These are phyloP conservation scores for Danio kyathit DNA, from an alignment of 2,797 vertebrate species.

Conservation along the genomic window DNA sequence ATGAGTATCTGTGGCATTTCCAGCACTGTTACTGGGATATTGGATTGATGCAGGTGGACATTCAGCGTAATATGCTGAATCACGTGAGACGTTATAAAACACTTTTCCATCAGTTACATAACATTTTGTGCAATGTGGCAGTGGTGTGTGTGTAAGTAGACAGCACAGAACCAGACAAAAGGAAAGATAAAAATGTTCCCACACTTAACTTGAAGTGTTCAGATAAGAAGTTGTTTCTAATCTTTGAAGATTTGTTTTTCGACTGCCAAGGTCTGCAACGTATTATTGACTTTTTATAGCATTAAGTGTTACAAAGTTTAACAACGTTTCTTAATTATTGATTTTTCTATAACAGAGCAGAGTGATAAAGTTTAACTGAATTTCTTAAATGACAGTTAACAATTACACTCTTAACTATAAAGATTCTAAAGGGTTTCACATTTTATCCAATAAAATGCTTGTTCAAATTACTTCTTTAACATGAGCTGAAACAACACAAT, in stretches of 20 bases:
- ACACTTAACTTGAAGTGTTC: background rate
- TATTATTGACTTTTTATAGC: background rate
- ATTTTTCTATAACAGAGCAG: background rate
- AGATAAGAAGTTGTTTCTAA: background rate
- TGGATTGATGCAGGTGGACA: conserved; percentile 12
- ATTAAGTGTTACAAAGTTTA: too few species aligned
- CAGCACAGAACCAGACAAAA: background rate
- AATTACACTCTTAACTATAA: background rate
- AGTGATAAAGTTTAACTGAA: background rate
- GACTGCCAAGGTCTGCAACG: background rate
- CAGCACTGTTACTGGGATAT: background rate
- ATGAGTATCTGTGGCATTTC: background rate
- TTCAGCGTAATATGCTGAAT: background rate
- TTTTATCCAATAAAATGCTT: too few species aligned
- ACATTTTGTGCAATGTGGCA: background rate
- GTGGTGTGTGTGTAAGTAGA: background rate
- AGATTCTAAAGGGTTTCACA: background rate
- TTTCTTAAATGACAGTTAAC: background rate
- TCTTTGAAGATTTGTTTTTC: background rate
- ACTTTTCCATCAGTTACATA: background rate
- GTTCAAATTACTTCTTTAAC: too few species aligned
- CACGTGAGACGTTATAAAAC: conserved; percentile 27
- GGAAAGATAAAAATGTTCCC: background rate
- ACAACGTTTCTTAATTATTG: too few species aligned
- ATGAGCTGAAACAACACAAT: too few species aligned